phyloP scores from a whole-genome alignment of 2,113 vertebrate genomes.

The Coryphaenoides rupestris region DNA sequence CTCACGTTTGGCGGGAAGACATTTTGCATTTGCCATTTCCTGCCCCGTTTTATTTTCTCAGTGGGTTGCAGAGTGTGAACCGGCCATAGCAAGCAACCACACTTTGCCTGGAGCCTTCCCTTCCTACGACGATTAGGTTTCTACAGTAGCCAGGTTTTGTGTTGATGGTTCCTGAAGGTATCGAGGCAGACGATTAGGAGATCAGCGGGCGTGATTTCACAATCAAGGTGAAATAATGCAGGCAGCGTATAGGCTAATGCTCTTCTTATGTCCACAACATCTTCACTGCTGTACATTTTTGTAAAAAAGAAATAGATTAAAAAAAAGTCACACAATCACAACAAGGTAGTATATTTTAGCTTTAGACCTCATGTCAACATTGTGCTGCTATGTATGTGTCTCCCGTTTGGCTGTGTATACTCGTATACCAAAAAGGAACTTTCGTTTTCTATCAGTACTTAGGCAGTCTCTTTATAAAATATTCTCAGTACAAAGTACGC shows the following conservation, averaged over 20 bases:
- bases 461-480: conserved; percentile 50
- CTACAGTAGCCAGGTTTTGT: too few relatives aligned
- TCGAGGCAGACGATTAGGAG: too few relatives aligned
- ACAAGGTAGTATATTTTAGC: conserved; percentile 31
- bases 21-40: conserved; percentile 18
- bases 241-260: too few relatives aligned
- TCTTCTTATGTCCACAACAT: too few relatives aligned
- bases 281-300: conserved; percentile 15
- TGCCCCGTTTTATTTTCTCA: too few relatives aligned
- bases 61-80: not conserved
- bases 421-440: conserved; percentile 28
- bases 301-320: conserved; percentile 1
- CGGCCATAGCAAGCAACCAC: not conserved
- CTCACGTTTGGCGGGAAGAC: not conserved
- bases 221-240: too few relatives aligned
- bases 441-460: conserved; percentile 41
- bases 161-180: too few relatives aligned
- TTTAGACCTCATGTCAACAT: conserved; percentile 34
- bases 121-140: not conserved
- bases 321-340: too few relatives aligned
- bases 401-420: conserved; percentile 35
- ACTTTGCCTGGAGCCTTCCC: not conserved
- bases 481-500: conserved; percentile 32
- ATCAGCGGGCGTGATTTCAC: too few relatives aligned
- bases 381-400: conserved; percentile 39